phyloP scores from a whole-genome alignment of 2,113 vertebrate species.

The Scomber colias region DNA sequence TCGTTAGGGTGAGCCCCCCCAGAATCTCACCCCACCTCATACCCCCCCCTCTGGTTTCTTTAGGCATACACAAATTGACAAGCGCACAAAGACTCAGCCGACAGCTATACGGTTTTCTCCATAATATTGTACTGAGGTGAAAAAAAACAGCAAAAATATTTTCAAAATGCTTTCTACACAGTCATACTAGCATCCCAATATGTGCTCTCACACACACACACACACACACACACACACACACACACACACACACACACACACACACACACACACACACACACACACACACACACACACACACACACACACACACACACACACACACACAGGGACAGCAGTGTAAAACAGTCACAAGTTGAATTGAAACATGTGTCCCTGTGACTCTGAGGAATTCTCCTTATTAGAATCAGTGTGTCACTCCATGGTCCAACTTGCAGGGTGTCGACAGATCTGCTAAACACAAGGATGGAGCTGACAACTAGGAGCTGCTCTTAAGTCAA shows the following conservation, averaged over 20 bases:
- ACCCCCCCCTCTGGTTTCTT: constrained; percentile 20
- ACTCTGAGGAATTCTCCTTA: constrained; percentile 42
- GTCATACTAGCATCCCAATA: not conserved
- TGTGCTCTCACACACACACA: not conserved
- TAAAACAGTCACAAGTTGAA: not conserved
- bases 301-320: too few relatives aligned
- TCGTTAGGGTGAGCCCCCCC: constrained; percentile 35
- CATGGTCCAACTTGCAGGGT: constrained; percentile 3
- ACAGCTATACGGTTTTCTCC: constrained; percentile 23
- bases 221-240: too few relatives aligned
- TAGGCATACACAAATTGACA: constrained; percentile 53
- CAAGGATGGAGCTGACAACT: constrained; percentile 46
- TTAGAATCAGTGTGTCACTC: constrained; percentile 38
- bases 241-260: too few relatives aligned
- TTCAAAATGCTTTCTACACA: not conserved
- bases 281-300: too few relatives aligned
- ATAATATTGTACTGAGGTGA: constrained; percentile 14
- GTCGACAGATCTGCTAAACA: constrained; percentile 57
- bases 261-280: too few relatives aligned
- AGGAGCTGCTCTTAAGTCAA: constrained; percentile 27
- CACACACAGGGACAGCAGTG: not conserved
- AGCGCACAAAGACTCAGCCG: constrained; percentile 54
- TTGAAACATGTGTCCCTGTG: not conserved
- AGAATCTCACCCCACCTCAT: not conserved
- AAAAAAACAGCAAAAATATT: constrained; percentile 13